Conservation (phyloP, 2,797 vertebrate genomes). For the Squalus acanthias region DNA sequence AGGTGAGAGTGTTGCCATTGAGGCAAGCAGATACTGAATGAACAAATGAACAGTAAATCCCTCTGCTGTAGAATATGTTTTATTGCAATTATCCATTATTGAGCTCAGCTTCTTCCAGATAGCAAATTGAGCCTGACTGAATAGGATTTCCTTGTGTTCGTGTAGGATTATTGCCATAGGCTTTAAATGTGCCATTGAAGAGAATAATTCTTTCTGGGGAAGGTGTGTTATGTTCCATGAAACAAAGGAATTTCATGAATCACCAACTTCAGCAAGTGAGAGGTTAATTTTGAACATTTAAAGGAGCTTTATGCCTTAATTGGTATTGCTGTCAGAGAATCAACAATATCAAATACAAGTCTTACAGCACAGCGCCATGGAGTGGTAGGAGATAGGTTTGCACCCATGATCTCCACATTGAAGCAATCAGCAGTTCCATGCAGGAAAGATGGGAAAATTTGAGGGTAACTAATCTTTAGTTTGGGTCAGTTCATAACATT, state of each 20-base stretch:
- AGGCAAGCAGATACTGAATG: background rate
- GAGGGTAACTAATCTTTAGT: background rate
- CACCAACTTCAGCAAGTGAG: background rate
- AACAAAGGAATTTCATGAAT: background rate
- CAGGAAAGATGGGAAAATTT: background rate
- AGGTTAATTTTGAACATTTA: background rate
- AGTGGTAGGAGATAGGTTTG: background rate
- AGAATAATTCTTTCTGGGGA: background rate
- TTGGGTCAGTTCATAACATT: background rate
- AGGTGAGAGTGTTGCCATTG: background rate
- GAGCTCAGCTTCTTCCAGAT: too few species aligned
- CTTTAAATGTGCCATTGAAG: background rate
- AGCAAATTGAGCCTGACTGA: too few species aligned
- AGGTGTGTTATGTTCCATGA: background rate
- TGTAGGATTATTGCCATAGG: too few species aligned
- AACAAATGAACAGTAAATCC: background rate
- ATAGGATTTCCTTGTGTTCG: background rate
- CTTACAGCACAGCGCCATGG: slow-evolving; percentile 1
- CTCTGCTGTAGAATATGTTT: background rate
- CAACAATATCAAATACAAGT: background rate
- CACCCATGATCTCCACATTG: background rate
- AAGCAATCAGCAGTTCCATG: background rate
- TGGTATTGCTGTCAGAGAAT: background rate
- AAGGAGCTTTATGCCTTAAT: background rate
- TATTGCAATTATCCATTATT: background rate